These are phyloP conservation scores for Diogma glabrata DNA, from an alignment of 2,888 invertebrate species.

Conservation along the genomic window DNA sequence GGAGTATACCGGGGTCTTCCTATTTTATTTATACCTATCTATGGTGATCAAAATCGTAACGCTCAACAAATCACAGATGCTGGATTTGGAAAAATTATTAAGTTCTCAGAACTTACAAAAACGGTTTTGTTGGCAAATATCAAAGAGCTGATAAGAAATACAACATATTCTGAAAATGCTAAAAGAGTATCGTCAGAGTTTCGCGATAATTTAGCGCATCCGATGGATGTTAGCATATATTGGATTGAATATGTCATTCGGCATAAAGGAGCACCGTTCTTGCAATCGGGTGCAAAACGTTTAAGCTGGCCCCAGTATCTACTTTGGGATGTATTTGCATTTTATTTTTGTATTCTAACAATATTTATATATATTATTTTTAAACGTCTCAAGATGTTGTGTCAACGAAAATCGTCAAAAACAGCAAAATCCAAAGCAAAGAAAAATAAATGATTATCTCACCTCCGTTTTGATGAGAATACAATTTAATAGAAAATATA, in stretches of 20 bases:
- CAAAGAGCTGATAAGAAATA: slow-evolving; percentile 30
- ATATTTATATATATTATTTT: too few species aligned
- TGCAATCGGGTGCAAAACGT: slow-evolving; percentile 34
- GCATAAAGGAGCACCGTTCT: slow-evolving; percentile 33
- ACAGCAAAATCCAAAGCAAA: too few species aligned
- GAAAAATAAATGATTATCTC: too few species aligned
- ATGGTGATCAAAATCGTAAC: slow-evolving; percentile 37
- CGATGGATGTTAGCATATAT: slow-evolving; percentile 45
- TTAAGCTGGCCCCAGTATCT: slow-evolving; percentile 35
- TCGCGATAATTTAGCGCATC: slow-evolving; percentile 42
- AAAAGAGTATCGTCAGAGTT: slow-evolving; percentile 39
- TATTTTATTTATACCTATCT: slow-evolving; percentile 37
- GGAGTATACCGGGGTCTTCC: slow-evolving; percentile 36
- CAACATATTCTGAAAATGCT: slow-evolving; percentile 33
- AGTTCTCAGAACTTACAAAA: slow-evolving; percentile 31
- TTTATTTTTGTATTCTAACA: too few species aligned
- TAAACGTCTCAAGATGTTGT: too few species aligned
- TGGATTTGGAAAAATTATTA: slow-evolving; percentile 33
- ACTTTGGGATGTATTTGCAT: slow-evolving; percentile 41
- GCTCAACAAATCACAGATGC: slow-evolving; percentile 30
- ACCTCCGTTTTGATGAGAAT: too few species aligned
- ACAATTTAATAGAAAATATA: too few species aligned
- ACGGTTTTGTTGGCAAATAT: slow-evolving; percentile 30
- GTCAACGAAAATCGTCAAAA: too few species aligned
- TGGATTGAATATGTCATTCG: slow-evolving; percentile 48